These are phyloP conservation scores for Bungarus multicinctus DNA, from an alignment of 2,113 vertebrate species.

Conservation along the genomic window DNA sequence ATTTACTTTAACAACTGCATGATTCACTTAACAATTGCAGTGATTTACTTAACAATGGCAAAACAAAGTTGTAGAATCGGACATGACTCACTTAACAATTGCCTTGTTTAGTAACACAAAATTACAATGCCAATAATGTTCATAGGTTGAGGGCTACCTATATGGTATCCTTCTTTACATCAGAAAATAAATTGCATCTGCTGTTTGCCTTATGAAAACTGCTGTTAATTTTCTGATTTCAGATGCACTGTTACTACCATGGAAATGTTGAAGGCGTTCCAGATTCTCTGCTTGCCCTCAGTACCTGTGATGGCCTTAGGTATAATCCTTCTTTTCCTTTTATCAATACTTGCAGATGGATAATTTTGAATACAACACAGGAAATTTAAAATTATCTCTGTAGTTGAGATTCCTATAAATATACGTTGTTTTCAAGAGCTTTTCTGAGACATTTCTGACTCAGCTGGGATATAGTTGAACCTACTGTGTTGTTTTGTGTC, in stretches of 20 bases:
- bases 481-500: not conserved
- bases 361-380: not conserved
- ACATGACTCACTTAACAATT: not conserved
- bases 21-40: not conserved
- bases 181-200: not conserved
- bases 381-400: not conserved
- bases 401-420: not conserved
- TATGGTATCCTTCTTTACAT: not conserved
- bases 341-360: not conserved
- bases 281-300: slow-evolving; percentile 60
- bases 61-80: not conserved
- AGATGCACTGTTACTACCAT: slow-evolving; percentile 67
- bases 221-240: slow-evolving; percentile 48
- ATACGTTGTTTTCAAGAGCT: not conserved
- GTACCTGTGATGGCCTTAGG: slow-evolving; percentile 69
- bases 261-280: slow-evolving; percentile 62
- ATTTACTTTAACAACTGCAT: not conserved
- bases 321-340: slow-evolving; percentile 34
- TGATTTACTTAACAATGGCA: not conserved
- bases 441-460: not conserved
- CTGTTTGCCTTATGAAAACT: slow-evolving; percentile 2
- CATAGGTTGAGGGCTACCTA: not conserved
- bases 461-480: not conserved
- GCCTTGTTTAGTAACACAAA: not conserved
- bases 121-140: not conserved